These are phyloP conservation scores for Brachionus manjavacas DNA, from an alignment of 1,140 invertebrate genomes.

Conservation along the genomic window DNA sequence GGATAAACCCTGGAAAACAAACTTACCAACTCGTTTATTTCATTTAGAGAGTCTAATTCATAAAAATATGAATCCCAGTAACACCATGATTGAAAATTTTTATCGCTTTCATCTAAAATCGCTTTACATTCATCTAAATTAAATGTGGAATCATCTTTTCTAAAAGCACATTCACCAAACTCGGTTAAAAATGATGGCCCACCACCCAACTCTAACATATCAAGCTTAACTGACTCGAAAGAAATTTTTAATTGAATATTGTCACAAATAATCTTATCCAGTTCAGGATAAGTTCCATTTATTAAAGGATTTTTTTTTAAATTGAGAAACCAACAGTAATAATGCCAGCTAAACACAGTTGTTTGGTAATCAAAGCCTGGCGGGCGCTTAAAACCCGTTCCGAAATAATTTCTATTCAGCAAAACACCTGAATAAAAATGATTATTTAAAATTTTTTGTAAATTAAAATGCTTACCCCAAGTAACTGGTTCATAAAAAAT, in stretches of 20 bases:
- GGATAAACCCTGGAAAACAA: slow-evolving; percentile 46
- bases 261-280: slow-evolving; percentile 45
- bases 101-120: slow-evolving; percentile 45
- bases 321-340: slow-evolving; percentile 47
- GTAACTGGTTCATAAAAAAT: slow-evolving; percentile 50
- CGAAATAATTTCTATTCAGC: slow-evolving; percentile 43
- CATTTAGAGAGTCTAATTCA: slow-evolving; percentile 18
- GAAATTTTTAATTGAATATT: slow-evolving; percentile 40
- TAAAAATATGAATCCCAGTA: slow-evolving; percentile 49
- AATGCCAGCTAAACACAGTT: slow-evolving; percentile 47
- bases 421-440: slow-evolving; percentile 20
- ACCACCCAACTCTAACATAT: slow-evolving; percentile 23
- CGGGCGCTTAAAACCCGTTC: slow-evolving; percentile 46
- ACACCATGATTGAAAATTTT: slow-evolving; percentile 47
- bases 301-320: neutral
- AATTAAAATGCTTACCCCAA: slow-evolving; percentile 44
- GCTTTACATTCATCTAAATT: slow-evolving; percentile 45
- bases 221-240: slow-evolving; percentile 39
- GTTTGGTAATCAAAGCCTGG: slow-evolving; percentile 45
- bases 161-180: slow-evolving; percentile 47
- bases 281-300: slow-evolving; percentile 31
- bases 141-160: slow-evolving; percentile 1
- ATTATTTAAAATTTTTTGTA: neutral
- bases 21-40: slow-evolving; percentile 38
- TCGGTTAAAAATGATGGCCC: slow-evolving; percentile 47